A percentile compares a stretch with the other conserved stretches of the same genome.
These are phyloP conservation scores for Schizothorax lantsangensis DNA, from an alignment of 2,797 vertebrate genomes.

Conservation along the genomic window DNA sequence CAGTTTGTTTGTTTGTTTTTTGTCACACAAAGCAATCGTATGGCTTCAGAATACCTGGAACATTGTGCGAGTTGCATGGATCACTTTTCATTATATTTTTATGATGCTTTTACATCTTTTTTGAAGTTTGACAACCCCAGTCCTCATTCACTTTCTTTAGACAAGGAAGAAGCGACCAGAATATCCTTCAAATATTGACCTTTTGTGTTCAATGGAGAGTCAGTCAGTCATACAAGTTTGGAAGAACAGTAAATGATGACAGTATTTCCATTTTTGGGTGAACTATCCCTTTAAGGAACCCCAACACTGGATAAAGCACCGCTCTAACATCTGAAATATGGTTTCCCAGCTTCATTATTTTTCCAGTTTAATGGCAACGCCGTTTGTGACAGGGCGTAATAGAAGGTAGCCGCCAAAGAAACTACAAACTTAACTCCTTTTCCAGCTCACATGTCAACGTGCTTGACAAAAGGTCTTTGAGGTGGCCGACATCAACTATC, in stretches of 20 bases:
- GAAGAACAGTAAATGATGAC: neutral
- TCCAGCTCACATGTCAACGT: slow-evolving; percentile 44
- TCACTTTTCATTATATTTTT: neutral
- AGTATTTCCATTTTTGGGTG: neutral
- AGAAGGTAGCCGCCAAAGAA: slow-evolving; percentile 42
- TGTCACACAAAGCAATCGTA: neutral
- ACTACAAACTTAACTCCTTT: slow-evolving; percentile 49
- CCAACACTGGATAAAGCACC: neutral
- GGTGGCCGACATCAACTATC: slow-evolving; percentile 50
- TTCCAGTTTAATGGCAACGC: slow-evolving; percentile 28
- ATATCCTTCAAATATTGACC: neutral
- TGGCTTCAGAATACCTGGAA: neutral
- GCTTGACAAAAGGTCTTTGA: slow-evolving; percentile 53
- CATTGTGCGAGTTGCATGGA: too few species aligned
- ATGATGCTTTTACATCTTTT: neutral
- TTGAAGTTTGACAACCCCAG: neutral
- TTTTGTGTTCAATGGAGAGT: neutral
- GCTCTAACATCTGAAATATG: slow-evolving; percentile 5
- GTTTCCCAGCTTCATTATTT: slow-evolving; percentile 9
- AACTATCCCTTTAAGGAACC: slow-evolving; percentile 1
- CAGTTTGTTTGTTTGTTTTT: neutral
- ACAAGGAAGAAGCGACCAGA: neutral
- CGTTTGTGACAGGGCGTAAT: neutral
- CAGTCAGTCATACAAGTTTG: slow-evolving; percentile 12
- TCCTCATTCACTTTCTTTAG: slow-evolving; percentile 10